These are phyloP conservation scores for Sphenopsis melanotis DNA, from an alignment of 2,797 vertebrate genomes.

Conservation along the genomic window DNA sequence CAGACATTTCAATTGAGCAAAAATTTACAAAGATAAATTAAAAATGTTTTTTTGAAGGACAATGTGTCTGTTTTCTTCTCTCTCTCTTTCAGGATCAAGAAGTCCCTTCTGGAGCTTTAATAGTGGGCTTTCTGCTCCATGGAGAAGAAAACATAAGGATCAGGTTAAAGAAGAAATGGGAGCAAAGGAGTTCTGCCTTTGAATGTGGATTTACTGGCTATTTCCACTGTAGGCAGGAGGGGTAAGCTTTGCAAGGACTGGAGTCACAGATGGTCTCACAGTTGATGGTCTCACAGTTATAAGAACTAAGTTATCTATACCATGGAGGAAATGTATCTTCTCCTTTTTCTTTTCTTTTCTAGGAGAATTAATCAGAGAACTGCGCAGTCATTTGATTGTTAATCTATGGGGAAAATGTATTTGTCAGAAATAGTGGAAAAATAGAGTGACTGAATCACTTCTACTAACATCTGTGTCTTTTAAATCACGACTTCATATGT, in stretches of 20 bases:
- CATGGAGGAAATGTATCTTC: background rate
- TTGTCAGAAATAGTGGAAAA: background rate
- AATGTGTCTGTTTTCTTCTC: background rate
- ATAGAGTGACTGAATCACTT: background rate
- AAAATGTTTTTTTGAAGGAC: background rate
- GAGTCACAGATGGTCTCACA: background rate
- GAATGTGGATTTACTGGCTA: background rate
- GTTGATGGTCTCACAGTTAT: background rate
- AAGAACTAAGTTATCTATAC: background rate
- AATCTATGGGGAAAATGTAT: background rate
- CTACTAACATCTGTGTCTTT: background rate
- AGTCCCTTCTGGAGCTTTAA: background rate
- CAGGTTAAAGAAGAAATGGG: background rate
- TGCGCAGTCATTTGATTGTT: background rate
- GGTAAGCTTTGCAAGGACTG: background rate
- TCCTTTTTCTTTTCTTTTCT: background rate
- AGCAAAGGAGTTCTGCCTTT: background rate
- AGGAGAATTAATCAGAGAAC: background rate
- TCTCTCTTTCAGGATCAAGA: background rate
- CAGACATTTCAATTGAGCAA: background rate
- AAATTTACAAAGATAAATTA: background rate
- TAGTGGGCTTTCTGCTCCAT: background rate
- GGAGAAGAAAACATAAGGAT: background rate
- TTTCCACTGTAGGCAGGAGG: background rate
- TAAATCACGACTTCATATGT: background rate